phyloP scores from a whole-genome alignment of 2,113 vertebrate species.

The Oceanites oceanicus region DNA sequence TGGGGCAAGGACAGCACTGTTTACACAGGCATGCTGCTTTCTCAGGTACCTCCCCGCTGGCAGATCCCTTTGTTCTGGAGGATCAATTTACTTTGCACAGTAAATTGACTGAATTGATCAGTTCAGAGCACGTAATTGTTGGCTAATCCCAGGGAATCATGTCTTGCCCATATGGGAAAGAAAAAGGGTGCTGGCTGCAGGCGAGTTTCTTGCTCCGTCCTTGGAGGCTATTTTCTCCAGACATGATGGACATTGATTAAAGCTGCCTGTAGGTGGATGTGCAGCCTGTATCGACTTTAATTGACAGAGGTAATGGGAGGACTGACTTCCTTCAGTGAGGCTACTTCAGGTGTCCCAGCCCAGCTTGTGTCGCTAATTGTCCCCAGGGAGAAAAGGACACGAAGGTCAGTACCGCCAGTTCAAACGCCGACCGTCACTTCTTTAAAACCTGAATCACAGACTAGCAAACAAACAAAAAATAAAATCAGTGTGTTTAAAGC shows the following conservation, averaged over 20 bases:
- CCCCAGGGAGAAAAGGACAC: not conserved
- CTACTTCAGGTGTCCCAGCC: not conserved
- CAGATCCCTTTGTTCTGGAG: constrained; percentile 84
- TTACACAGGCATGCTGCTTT: constrained; percentile 92
- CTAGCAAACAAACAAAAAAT: not conserved
- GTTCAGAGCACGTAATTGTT: constrained; percentile 89
- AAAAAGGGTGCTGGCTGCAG: constrained; percentile 79
- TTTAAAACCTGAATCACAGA: not conserved
- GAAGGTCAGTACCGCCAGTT: fast-evolving
- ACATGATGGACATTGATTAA: constrained; percentile 77
- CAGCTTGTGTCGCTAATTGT: not conserved
- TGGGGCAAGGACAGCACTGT: constrained; percentile 85
- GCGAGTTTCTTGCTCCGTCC: constrained; percentile 42
- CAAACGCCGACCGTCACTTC: fast-evolving
- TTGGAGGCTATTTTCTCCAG: constrained; percentile 58
- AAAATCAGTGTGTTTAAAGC: not conserved
- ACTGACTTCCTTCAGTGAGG: not conserved
- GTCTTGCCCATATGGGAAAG: constrained; percentile 86
- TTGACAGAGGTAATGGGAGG: not conserved
- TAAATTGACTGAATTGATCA: constrained; percentile 95
- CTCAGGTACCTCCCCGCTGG: constrained; percentile 89
- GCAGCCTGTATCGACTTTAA: constrained; percentile 54
- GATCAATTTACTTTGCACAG: constrained; percentile 93
- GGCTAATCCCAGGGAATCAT: constrained; percentile 91
- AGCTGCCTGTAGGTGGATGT: constrained; percentile 65